Evolutionary conservation across 30 jellyfish, hydroid and myxozoan genomes (phyloP).

Genomic region (Pseudorhiza aurosa): DNA sequence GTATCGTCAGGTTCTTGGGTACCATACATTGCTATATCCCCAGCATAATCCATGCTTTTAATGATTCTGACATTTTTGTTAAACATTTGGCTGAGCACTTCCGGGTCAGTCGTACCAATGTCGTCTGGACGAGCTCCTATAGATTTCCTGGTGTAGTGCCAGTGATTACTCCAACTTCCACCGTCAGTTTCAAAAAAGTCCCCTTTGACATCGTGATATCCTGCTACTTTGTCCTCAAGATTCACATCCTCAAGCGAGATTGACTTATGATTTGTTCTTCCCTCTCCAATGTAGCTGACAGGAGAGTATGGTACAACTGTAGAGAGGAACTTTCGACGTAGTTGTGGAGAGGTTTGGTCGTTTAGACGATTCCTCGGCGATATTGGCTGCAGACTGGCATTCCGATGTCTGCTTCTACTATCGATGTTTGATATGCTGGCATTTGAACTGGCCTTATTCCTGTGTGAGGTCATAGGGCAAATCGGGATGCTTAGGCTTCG

Average conservation of each 20-base stretch:
- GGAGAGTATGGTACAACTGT: too few relatives aligned
- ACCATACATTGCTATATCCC: slow-evolving; percentile 9
- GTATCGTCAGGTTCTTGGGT: slow-evolving; percentile 5
- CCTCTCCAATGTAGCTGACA: not conserved
- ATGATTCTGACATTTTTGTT: not conserved
- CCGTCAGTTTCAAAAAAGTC: not conserved
- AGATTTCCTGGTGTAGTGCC: slow-evolving; percentile 12
- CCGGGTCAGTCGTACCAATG: not conserved
- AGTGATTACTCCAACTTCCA: slow-evolving; percentile 13
- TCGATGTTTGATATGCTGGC: not conserved
- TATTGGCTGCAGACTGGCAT: slow-evolving; percentile 5
- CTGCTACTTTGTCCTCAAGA: not conserved
- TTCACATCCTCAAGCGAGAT: slow-evolving; percentile 14
- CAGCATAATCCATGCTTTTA: not conserved
- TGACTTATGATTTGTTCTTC: not conserved
- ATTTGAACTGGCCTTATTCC: not conserved
- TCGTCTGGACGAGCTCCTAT: slow-evolving; percentile 25
- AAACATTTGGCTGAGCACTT: not conserved
- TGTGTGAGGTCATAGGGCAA: not conserved
- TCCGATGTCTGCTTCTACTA: not conserved
- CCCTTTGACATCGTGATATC: not conserved
- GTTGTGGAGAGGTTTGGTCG: not conserved
- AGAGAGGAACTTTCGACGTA: not conserved
- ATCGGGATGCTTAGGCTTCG: slow-evolving; percentile 11
- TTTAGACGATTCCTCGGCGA: not conserved